Conservation (phyloP, 2,113 vertebrate genomes). For the Aspidoscelis tigris region DNA sequence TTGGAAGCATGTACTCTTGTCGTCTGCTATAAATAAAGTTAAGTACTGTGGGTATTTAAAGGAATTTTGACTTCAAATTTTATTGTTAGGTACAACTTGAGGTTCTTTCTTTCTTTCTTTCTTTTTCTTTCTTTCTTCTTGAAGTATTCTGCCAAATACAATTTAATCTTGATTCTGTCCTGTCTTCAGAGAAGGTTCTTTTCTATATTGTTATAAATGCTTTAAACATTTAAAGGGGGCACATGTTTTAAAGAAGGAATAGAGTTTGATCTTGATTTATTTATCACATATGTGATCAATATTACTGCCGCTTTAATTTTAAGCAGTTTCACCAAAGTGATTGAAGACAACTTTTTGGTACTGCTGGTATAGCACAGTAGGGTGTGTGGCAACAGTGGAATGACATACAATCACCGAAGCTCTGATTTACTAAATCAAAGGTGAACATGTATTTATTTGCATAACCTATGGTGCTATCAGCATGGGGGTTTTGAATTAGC, state of each 20-base stretch:
- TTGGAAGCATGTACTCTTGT: neutral
- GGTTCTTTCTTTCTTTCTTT: neutral
- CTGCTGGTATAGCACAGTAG: neutral
- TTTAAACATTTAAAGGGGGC: slow-evolving; percentile 10
- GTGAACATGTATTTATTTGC: neutral
- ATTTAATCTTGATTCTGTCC: slow-evolving; percentile 15
- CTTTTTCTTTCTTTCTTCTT: neutral
- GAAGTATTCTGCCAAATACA: slow-evolving; percentile 7
- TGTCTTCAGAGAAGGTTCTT: neutral
- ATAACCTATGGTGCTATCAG: neutral
- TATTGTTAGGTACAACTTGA: slow-evolving; percentile 24
- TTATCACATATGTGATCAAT: slow-evolving; percentile 15
- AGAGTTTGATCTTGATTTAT: slow-evolving; percentile 6
- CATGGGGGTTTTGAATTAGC: too few species aligned
- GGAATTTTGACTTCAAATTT: slow-evolving; percentile 4
- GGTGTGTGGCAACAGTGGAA: too few species aligned
- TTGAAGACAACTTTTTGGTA: neutral
- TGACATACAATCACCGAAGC: neutral
- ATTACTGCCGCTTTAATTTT: slow-evolving; percentile 24
- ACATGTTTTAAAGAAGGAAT: neutral
- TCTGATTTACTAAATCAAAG: neutral
- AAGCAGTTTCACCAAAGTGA: neutral
- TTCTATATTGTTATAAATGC: neutral
- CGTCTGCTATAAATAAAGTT: slow-evolving; percentile 26
- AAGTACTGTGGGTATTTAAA: neutral